phyloP scores from a whole-genome alignment of 2,113 vertebrate genomes.

The Pituophis catenifer region DNA sequence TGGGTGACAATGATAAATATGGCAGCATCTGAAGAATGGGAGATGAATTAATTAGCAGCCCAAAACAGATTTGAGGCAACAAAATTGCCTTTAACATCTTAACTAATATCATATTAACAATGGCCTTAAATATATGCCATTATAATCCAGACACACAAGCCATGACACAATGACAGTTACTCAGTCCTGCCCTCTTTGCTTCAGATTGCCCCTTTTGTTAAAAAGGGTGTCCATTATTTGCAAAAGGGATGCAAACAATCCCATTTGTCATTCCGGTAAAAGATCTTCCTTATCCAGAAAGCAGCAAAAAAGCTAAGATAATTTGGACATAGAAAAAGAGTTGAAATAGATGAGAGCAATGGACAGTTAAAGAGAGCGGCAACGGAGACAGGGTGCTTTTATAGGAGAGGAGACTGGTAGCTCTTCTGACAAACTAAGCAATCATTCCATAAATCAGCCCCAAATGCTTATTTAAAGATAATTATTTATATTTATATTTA shows the following conservation, averaged over 20 bases:
- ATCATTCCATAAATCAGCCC: background rate
- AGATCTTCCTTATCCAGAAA: background rate
- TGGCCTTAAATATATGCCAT: background rate
- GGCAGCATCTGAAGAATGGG: background rate
- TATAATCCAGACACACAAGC: background rate
- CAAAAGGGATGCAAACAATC: background rate
- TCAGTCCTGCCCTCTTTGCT: background rate
- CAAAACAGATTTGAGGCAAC: background rate
- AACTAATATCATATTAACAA: background rate
- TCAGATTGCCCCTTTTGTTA: background rate
- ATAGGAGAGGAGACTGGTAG: background rate
- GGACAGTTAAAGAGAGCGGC: background rate
- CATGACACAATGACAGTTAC: background rate
- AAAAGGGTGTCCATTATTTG: background rate
- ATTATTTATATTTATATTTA: background rate
- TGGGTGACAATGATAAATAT: background rate
- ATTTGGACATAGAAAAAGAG: background rate
- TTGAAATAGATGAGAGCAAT: background rate
- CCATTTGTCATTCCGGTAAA: background rate
- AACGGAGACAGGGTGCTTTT: background rate
- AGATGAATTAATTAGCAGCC: background rate
- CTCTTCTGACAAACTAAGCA: background rate
- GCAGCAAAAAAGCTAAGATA: background rate
- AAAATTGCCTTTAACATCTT: background rate
- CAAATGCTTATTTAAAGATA: background rate